A percentile compares a stretch with the other conserved stretches of the same genome.
phyloP scores from a whole-genome alignment of 2,888 invertebrate species.

The Dryocosmus kuriphilus region DNA sequence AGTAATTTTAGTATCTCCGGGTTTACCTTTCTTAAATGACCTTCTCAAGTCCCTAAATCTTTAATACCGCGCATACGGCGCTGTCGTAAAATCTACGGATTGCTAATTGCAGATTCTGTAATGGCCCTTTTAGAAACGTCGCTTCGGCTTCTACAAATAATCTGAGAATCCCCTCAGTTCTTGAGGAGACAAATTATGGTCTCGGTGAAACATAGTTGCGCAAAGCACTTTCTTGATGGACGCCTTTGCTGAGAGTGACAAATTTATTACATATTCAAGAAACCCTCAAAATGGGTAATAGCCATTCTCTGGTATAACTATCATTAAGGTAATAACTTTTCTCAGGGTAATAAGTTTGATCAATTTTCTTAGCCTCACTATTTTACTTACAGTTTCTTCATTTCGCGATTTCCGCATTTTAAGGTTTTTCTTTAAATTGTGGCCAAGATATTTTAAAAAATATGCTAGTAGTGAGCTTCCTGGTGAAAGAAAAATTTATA shows the following conservation, averaged over 20 bases:
- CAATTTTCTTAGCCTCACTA: no score
- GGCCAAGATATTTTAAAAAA: no score
- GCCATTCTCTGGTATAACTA: background rate
- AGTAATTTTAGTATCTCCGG: background rate
- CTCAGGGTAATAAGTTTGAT: no score
- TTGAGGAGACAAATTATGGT: constrained; percentile 19
- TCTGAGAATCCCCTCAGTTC: background rate
- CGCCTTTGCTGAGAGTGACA: background rate
- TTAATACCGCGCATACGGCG: background rate
- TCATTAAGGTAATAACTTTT: background rate
- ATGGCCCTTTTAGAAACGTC: constrained; percentile 13
- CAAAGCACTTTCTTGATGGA: background rate
- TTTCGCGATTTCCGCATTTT: no score
- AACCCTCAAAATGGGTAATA: background rate
- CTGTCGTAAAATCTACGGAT: constrained; percentile 26
- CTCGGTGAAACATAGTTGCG: constrained; percentile 5
- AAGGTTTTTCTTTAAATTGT: no score
- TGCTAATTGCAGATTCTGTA: constrained; percentile 19
- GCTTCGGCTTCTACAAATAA: background rate
- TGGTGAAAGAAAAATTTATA: no score
- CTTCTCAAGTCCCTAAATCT: constrained; percentile 20
- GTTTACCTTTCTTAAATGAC: constrained; percentile 7
- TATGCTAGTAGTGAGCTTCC: no score
- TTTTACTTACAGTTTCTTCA: no score
- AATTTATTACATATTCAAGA: background rate